Conservation (phyloP, 2,113 vertebrate species). For the Phylloscopus whistleri region DNA sequence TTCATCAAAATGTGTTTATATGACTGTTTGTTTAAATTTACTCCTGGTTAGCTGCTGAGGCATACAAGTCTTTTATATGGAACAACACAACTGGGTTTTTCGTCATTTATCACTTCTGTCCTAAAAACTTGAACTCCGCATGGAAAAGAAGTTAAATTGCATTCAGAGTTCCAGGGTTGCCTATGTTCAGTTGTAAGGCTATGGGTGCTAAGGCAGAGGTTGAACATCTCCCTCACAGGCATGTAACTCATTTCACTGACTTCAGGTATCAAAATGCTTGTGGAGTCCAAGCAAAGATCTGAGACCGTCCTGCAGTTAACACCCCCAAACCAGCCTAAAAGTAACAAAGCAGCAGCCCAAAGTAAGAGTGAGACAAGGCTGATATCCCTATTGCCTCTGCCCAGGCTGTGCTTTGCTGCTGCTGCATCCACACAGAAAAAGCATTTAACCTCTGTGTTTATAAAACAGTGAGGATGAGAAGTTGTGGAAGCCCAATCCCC, state of each 20-base stretch:
- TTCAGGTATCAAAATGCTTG: not conserved
- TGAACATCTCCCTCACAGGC: not conserved
- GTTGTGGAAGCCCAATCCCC: rapidly evolving
- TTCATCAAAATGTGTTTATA: not conserved
- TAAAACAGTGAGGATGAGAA: not conserved
- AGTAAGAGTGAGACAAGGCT: not conserved
- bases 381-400: not conserved
- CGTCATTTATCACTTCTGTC: not conserved
- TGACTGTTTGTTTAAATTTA: not conserved
- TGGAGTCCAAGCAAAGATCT: not conserved
- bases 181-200: not conserved
- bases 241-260: not conserved
- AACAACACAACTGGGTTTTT: not conserved
- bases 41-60: not conserved
- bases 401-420: not conserved
- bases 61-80: not conserved
- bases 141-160: not conserved
- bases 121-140: not conserved
- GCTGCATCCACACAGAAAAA: not conserved
- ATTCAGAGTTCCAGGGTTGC: not conserved
- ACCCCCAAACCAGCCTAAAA: not conserved
- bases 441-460: not conserved
- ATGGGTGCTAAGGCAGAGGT: not conserved
- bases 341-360: not conserved
- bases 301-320: not conserved